phyloP scores from a whole-genome alignment of 2,888 invertebrate species.

The Cataglyphis rosenhaueri region DNA sequence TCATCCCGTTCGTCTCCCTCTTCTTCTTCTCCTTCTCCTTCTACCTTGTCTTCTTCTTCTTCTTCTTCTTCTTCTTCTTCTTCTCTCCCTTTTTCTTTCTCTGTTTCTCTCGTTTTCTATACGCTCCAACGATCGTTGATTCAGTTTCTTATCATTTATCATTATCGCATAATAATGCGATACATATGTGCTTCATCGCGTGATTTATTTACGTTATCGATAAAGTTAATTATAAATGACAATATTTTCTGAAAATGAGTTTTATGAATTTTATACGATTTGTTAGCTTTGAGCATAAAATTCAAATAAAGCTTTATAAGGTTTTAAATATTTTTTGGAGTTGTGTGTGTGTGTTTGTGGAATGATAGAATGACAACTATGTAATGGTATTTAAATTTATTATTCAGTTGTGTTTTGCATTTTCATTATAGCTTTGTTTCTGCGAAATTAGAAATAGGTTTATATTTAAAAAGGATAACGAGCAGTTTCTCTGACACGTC shows the following conservation, averaged over 20 bases:
- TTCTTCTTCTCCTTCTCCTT: not conserved
- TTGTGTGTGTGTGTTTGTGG: not conserved
- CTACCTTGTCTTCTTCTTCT: not conserved
- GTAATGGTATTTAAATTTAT: not conserved
- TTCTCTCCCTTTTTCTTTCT: not conserved
- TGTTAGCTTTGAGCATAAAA: not conserved
- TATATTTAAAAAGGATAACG: not conserved
- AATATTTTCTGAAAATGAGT: not conserved
- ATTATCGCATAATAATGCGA: constrained; percentile 16
- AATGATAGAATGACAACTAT: not conserved
- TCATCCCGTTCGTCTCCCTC: constrained; percentile 37
- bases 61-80: too few species aligned
- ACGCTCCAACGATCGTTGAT: constrained; percentile 32
- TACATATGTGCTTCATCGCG: not conserved
- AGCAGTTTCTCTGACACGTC: not conserved
- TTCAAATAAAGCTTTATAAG: not conserved
- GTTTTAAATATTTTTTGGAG: not conserved
- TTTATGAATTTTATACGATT: not conserved
- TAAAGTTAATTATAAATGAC: not conserved
- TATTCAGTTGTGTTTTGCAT: not conserved
- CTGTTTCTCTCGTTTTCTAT: constrained; percentile 17
- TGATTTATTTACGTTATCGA: not conserved
- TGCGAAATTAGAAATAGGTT: not conserved
- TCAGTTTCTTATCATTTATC: constrained; percentile 54
- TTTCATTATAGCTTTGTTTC: not conserved